Percentiles rank a stretch among this genome's conserved stretches.
phyloP scores from a whole-genome alignment of 2,113 vertebrate genomes.

The Chitala chitala region DNA sequence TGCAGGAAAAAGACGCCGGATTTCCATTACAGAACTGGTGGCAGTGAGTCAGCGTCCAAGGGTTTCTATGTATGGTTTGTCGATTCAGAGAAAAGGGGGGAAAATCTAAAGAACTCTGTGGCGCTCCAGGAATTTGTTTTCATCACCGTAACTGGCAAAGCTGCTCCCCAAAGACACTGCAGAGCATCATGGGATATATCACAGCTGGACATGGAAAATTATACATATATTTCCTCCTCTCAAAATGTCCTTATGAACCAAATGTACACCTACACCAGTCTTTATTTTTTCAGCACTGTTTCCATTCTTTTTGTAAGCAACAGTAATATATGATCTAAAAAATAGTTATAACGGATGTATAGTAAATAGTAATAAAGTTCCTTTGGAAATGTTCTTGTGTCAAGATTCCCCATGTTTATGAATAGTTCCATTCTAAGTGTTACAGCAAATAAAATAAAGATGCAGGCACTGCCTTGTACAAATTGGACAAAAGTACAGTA shows the following conservation, averaged over 20 bases:
- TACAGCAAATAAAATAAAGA: too few species aligned
- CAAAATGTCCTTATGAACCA: too few species aligned
- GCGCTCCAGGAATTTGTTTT: neutral
- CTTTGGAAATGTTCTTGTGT: too few species aligned
- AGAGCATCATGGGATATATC: neutral
- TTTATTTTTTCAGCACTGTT: too few species aligned
- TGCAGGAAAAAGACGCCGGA: neutral
- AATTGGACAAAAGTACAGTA: neutral
- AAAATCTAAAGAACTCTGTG: neutral
- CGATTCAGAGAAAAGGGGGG: neutral
- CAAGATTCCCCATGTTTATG: neutral
- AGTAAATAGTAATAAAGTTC: too few species aligned
- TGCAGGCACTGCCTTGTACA: neutral
- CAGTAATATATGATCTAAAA: neutral
- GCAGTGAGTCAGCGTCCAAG: constrained; percentile 2
- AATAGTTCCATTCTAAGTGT: neutral
- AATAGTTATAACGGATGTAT: too few species aligned
- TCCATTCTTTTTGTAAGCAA: neutral
- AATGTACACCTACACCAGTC: neutral
- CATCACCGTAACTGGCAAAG: neutral
- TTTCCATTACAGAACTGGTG: neutral
- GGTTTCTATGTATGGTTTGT: neutral
- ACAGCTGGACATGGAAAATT: neutral
- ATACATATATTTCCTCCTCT: neutral
- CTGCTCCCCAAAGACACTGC: neutral